Percentiles rank a stretch among this genome's conserved stretches.
Evolutionary conservation across 1,140 invertebrate genomes (phyloP).

Genomic region (Cherax destructor): DNA sequence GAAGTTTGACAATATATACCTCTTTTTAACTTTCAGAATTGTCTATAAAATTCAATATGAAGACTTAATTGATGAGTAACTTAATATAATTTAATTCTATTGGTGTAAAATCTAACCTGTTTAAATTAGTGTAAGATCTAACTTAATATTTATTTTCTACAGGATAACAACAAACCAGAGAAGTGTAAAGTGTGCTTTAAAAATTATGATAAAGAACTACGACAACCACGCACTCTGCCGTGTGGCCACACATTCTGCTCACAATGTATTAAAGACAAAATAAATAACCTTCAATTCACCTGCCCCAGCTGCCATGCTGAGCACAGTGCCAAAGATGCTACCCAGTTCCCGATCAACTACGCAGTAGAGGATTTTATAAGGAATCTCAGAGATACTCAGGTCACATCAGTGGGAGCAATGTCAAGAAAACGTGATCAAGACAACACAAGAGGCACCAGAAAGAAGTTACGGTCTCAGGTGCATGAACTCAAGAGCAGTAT

Average conservation of each 20-base stretch:
- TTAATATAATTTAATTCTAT: too few species aligned
- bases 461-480: not conserved
- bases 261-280: not conserved
- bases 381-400: not conserved
- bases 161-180: slow-evolving; percentile 21
- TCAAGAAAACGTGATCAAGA: not conserved
- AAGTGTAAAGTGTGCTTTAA: slow-evolving; percentile 21
- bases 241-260: slow-evolving; percentile 44
- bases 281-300: slow-evolving; percentile 1
- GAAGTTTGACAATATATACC: too few species aligned
- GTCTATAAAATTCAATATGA: too few species aligned
- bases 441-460: not conserved
- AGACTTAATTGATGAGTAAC: too few species aligned
- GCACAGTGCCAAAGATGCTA: not conserved
- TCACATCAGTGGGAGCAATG: not conserved
- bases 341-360: slow-evolving; percentile 15
- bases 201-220: not conserved
- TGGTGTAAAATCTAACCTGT: too few species aligned
- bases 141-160: not conserved
- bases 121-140: too few species aligned
- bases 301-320: slow-evolving; percentile 9
- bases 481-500: not conserved
- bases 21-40: too few species aligned
- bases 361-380: slow-evolving; percentile 12
- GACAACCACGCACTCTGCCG: not conserved